A percentile compares a stretch with the other conserved stretches of the same genome.
Conservation (phyloP, 2,797 vertebrate species). For the Chromis chromis region DNA sequence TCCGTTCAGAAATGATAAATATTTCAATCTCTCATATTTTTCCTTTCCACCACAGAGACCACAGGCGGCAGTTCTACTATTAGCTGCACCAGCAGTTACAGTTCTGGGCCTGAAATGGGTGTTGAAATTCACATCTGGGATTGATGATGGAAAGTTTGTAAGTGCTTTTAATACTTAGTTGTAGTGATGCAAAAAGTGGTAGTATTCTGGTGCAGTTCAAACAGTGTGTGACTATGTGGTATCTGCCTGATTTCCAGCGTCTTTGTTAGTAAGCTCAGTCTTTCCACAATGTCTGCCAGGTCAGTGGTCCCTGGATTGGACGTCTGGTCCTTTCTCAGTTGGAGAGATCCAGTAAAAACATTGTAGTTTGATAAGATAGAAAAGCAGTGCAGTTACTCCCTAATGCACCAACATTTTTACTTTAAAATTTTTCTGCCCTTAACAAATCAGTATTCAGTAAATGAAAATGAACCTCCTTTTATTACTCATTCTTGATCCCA, state of each 20-base stretch:
- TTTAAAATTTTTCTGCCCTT: not conserved
- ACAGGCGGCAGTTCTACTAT: slow-evolving; percentile 17
- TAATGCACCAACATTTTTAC: not conserved
- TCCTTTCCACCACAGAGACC: slow-evolving; percentile 39
- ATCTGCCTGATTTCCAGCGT: slow-evolving; percentile 50
- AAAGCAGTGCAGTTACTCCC: slow-evolving; percentile 32
- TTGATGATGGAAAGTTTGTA: slow-evolving; percentile 17
- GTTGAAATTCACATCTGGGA: slow-evolving; percentile 42
- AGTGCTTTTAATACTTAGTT: slow-evolving; percentile 39
- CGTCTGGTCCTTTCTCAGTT: slow-evolving; percentile 45
- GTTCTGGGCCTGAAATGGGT: slow-evolving; percentile 19
- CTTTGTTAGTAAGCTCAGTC: slow-evolving; percentile 63
- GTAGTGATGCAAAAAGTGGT: slow-evolving; percentile 32
- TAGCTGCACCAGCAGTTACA: slow-evolving; percentile 20
- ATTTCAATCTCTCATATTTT: slow-evolving; percentile 35
- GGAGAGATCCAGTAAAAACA: slow-evolving; percentile 63
- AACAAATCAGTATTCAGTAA: slow-evolving; percentile 10
- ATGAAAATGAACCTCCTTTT: not conserved
- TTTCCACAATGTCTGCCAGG: slow-evolving; percentile 78
- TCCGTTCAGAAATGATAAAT: slow-evolving; percentile 52
- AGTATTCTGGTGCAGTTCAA: slow-evolving; percentile 33
- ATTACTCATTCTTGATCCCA: slow-evolving; percentile 12
- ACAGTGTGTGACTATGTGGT: slow-evolving; percentile 31
- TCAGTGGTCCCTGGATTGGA: slow-evolving; percentile 46
- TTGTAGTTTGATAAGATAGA: slow-evolving; percentile 69